Evolutionary conservation across 2,113 vertebrate genomes (phyloP), one percentile per base, ranked within the genome.

Genomic region (Catharus minimus): DNA sequence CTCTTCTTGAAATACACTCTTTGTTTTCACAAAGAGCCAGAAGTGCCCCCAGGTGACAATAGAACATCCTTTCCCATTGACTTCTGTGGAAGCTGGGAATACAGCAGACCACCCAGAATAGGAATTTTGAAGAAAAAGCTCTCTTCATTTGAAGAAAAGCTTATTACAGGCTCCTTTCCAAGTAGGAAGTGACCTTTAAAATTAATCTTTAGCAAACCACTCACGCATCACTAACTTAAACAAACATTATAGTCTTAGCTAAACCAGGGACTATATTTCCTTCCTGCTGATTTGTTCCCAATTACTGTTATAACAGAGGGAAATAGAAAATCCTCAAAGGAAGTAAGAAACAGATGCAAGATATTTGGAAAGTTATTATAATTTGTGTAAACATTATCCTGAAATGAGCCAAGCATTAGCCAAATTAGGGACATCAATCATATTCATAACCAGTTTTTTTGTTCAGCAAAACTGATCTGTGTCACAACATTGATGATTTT

Each of bases 171-270:
- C 82, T 80, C 26, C 10, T 82, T 93, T 96, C 88, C 82, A 93
- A 96, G 85, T 53, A 92, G 94, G 94, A 96, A 96, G 61, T 96
- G 91, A 96, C 89, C 93, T 95, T 96, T 94, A 93, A 87, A 90
- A 90, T 76, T 84, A 94, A 78, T 86, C 92, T 89, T 91, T 75
- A 89, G 65, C 61, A 90, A 93, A 83, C 33, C 74, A 84, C 73
- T 92, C 89, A 84, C 0, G 7, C 92, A 78, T 65, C 4, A 1
- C 74, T 88, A 94, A 94, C 55, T 94, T 94, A 91, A 94, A 93
- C 81, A 96, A 96, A 90, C 91, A 90, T 13, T 90, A 86, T 75
- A 79, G 30, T 56, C 76, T 72, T 81, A 75, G 46, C 47, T 91
- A 77, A 94, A 75, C 13, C 26, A 81, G 52, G 74, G 44, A 69